phyloP scores from a whole-genome alignment of 2,888 invertebrate species.

The Euplagia quadripunctaria region DNA sequence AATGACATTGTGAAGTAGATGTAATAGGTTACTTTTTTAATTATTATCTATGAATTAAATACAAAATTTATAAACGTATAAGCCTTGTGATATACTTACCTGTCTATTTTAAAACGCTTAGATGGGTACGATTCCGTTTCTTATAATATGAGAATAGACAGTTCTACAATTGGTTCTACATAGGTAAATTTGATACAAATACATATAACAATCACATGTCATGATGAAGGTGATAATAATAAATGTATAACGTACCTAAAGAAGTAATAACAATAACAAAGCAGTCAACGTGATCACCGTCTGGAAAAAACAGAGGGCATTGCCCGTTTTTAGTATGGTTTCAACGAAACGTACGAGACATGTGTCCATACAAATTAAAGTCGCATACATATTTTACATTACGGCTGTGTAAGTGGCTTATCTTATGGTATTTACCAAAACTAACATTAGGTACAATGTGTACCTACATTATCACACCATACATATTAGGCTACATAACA shows the following conservation, averaged over 20 bases:
- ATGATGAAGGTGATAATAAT: slow-evolving; percentile 8
- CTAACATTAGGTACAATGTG: background rate
- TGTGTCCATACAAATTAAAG: slow-evolving; percentile 2
- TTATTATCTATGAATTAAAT: slow-evolving; percentile 19
- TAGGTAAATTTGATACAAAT: background rate
- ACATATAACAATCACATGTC: background rate
- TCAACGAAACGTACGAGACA: slow-evolving; percentile 67
- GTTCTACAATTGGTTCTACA: background rate
- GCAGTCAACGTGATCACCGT: slow-evolving; percentile 60
- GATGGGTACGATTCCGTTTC: background rate
- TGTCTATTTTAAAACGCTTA: background rate
- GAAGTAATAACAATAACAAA: slow-evolving; percentile 42
- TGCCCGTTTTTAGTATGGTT: slow-evolving; percentile 81
- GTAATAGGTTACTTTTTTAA: slow-evolving; percentile 29
- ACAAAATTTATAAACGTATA: background rate
- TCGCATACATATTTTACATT: background rate
- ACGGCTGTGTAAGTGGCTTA: background rate
- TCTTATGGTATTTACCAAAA: background rate
- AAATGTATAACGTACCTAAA: slow-evolving; percentile 9
- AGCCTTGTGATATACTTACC: no score
- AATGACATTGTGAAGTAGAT: slow-evolving; percentile 59
- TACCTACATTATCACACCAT: background rate
- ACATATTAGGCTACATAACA: background rate
- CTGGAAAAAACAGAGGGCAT: slow-evolving; percentile 81
- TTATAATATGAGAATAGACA: background rate